Evolutionary conservation across 2,113 vertebrate genomes (phyloP), one percentile per base, ranked within the genome.

Genomic region (Malurus alboscapulatus): DNA sequence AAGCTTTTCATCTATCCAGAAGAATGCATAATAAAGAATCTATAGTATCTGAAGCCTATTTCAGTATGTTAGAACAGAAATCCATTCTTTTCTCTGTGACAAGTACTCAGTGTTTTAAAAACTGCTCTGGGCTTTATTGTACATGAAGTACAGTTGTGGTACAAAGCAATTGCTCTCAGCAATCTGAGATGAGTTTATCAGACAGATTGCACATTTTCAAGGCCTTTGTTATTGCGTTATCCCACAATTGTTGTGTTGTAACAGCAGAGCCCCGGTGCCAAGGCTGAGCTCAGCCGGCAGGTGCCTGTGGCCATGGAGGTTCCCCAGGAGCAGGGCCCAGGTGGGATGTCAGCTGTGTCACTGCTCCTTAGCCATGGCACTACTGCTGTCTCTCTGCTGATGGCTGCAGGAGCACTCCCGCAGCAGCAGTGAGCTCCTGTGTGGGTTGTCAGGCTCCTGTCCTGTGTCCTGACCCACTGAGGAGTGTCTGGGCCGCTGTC

Each of bases 401-500:
- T 38, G 38, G 44, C 66, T 59, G 4, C 25, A 54, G 6, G 58
- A 85, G 10, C 38, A 38, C 26, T 71, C 10, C 1, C 25, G 4
- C 25, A 20, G 21, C 67, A 2, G 51, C 15, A 26, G 15, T 9
- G 4, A 72, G 62, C 53, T 82, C 0, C 0, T 22, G 25, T 80
- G 80, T 59, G 93, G 13, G 4, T 51, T 82, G 21, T n/a, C 34
- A 81, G 42, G 22, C 30, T 84, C 55, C 77, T 87, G 38, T 48
- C 24, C 18, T 66, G 18, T 18, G 30, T 2, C 30, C 48, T 63
- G 36, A 13, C 29, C 20, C 22, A 6, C 59, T 53, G 51, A 65
- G 69, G 45, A 40, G 47, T 3, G 0, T 34, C 68, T 73, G 73
- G 22, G 5, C 11, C 0, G 0, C 40, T 9, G 17, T 14, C 44